Percentiles rank a stretch among this genome's conserved stretches.
These are phyloP conservation scores for Crossocerus cetratus DNA, from an alignment of 2,888 invertebrate genomes.

Conservation along the genomic window DNA sequence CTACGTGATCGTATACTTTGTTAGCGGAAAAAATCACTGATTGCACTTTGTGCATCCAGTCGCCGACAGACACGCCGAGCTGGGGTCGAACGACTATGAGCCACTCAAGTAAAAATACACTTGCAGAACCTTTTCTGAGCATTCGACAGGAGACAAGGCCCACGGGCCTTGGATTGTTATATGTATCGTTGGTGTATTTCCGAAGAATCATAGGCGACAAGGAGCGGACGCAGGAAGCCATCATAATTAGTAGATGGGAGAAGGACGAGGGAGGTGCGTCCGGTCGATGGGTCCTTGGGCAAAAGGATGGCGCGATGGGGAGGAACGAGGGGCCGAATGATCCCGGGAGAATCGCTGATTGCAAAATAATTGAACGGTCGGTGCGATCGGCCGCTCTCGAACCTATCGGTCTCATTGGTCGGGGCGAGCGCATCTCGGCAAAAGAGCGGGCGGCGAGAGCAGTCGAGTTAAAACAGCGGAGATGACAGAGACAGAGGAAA, in stretches of 20 bases:
- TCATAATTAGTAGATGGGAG: no score
- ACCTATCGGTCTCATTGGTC: constrained; percentile 74
- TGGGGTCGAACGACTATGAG: background rate
- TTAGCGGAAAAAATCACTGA: constrained; percentile 27
- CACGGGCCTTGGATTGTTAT: background rate
- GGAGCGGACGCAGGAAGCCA: no score
- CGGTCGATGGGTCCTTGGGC: no score
- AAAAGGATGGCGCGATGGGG: no score
- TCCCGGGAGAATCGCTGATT: constrained; percentile 65
- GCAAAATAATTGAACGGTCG: constrained; percentile 76
- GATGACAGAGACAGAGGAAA: constrained; percentile 19
- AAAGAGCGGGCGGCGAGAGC: constrained; percentile 15
- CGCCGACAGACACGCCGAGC: background rate
- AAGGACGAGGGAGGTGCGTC: no score
- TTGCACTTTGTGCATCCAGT: background rate
- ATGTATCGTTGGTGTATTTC: background rate
- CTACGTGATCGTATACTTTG: constrained; percentile 29
- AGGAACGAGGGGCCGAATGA: constrained; percentile 11
- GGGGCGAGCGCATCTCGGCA: constrained; percentile 24
- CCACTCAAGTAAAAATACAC: background rate
- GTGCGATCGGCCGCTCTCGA: constrained; percentile 69
- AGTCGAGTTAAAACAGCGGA: constrained; percentile 9
- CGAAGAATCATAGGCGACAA: constrained; percentile 16
- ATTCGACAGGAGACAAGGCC: no score
- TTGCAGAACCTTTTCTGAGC: background rate